A percentile compares a stretch with the other conserved stretches of the same genome.
These are phyloP conservation scores for Onthophagus sagittarius DNA, from an alignment of 2,888 invertebrate species.

Conservation along the genomic window DNA sequence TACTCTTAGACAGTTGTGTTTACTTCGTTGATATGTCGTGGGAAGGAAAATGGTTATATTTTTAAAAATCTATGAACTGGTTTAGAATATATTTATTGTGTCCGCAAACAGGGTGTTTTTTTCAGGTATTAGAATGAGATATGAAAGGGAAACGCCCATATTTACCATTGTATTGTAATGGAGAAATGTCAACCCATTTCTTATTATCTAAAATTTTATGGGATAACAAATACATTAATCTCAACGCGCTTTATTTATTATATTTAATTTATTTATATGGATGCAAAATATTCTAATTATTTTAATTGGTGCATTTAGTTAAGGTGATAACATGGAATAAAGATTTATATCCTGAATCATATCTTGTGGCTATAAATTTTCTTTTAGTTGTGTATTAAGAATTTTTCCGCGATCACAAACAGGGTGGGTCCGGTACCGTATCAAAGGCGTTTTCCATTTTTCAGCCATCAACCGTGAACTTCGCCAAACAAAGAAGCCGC, in stretches of 20 bases:
- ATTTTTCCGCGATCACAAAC: neutral
- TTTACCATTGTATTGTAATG: neutral
- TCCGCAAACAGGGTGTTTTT: neutral
- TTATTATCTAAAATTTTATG: neutral
- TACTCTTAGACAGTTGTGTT: no score
- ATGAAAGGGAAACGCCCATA: neutral
- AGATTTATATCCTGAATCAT: no score
- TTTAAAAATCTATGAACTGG: neutral
- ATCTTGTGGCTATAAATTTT: neutral
- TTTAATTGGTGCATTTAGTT: no score
- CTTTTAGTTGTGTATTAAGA: neutral
- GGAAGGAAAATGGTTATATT: no score
- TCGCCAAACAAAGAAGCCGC: neutral
- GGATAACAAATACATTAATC: neutral
- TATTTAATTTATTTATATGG: no score
- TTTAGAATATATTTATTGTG: neutral
- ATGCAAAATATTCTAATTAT: no score
- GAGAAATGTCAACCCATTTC: neutral
- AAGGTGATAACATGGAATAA: no score
- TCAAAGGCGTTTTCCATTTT: slow-evolving; percentile 11
- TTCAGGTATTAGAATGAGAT: neutral
- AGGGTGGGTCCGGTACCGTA: neutral
- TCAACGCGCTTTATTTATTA: no score
- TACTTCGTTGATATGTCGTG: neutral
- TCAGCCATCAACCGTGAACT: slow-evolving; percentile 5